Evolutionary conservation across 64 coral and sea anemone species (phyloP).

Genomic region (Orbicella faveolata): DNA sequence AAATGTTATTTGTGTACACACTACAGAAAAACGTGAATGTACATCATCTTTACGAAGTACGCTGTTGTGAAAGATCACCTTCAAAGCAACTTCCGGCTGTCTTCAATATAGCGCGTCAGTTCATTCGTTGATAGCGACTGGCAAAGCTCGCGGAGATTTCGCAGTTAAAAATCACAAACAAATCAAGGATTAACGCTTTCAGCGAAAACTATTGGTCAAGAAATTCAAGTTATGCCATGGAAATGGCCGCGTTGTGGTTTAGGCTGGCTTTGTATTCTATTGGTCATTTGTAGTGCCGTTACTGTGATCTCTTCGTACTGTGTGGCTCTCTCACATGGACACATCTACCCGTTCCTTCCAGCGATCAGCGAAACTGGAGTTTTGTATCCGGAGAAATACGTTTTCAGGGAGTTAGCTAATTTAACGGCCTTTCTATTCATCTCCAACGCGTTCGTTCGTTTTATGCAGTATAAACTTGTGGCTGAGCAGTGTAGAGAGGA

Average conservation of each 20-base stretch:
- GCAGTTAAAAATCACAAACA: not conserved
- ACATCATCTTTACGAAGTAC: not conserved
- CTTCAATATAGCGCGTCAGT: no score
- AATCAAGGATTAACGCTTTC: not conserved
- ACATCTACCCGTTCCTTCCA: slow-evolving; percentile 80
- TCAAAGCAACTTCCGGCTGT: not conserved
- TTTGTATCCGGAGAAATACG: slow-evolving; percentile 77
- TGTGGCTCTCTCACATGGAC: slow-evolving; percentile 69
- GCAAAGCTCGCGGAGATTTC: not conserved
- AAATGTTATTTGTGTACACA: not conserved
- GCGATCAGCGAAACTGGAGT: slow-evolving; percentile 87
- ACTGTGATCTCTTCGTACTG: slow-evolving; percentile 65
- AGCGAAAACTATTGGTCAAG: not conserved
- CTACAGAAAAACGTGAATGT: not conserved
- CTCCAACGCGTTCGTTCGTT: slow-evolving; percentile 69
- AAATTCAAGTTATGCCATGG: slow-evolving; percentile 4
- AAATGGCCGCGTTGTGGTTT: slow-evolving; percentile 33
- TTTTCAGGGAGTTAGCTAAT: slow-evolving; percentile 77
- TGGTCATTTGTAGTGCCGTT: slow-evolving; percentile 47
- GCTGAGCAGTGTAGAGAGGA: slow-evolving; percentile 71
- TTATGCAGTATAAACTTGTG: slow-evolving; percentile 82
- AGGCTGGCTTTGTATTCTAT: slow-evolving; percentile 79
- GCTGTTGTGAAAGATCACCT: not conserved
- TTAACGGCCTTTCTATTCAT: slow-evolving; percentile 79
- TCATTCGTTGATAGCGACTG: not conserved